Evolutionary conservation across 2,113 vertebrate species (phyloP).

Genomic region (Sapajus apella): DNA sequence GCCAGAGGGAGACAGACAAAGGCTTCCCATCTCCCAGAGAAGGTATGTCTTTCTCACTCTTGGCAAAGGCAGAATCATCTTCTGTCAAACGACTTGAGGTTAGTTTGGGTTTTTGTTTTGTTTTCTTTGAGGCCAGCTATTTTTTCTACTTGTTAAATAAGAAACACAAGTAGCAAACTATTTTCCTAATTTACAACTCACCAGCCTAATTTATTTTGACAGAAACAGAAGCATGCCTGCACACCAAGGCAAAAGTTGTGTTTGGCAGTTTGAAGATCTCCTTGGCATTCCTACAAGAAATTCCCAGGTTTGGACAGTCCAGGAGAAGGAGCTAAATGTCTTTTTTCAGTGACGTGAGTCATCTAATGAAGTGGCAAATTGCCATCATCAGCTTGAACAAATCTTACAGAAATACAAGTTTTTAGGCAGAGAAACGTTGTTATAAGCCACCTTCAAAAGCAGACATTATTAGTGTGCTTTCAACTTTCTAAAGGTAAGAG

Average conservation of each 20-base stretch:
- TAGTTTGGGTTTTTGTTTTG: slow-evolving; percentile 1
- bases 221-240: slow-evolving; percentile 54
- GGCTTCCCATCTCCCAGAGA: not conserved
- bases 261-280: slow-evolving; percentile 40
- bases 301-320: not conserved
- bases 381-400: not conserved
- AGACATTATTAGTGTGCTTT: not conserved
- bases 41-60: not conserved
- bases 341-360: slow-evolving; percentile 14
- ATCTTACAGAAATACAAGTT: not conserved
- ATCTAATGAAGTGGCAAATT: not conserved
- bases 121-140: slow-evolving; percentile 33
- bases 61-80: slow-evolving; percentile 2
- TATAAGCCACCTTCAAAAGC: not conserved
- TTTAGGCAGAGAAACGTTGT: not conserved
- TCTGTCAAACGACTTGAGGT: not conserved
- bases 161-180: slow-evolving; percentile 53
- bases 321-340: not conserved
- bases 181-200: slow-evolving; percentile 59
- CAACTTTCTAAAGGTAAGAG: not conserved
- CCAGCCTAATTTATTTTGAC: slow-evolving; percentile 55
- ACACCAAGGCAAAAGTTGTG: slow-evolving; percentile 39
- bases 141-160: slow-evolving; percentile 62
- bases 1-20: not conserved
- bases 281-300: slow-evolving; percentile 49